phyloP scores from a whole-genome alignment of 2,888 invertebrate species.

The Rhodophaea formosa region DNA sequence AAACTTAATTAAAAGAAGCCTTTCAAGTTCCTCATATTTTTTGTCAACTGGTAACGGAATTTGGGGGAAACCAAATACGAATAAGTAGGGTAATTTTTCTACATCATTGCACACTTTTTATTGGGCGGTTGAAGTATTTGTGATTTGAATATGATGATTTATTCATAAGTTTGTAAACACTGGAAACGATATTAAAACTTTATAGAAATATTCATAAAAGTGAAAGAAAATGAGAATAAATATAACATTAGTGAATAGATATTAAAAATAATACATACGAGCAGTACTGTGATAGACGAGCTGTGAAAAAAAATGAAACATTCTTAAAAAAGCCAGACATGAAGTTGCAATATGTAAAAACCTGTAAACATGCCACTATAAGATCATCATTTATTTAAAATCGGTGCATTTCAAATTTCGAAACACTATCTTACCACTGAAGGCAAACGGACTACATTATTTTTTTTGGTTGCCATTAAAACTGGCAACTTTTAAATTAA shows the following conservation, averaged over 20 bases:
- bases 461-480: constrained; percentile 71
- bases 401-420: constrained; percentile 47
- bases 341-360: constrained; percentile 63
- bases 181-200: not conserved
- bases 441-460: constrained; percentile 74
- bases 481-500: constrained; percentile 34
- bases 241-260: not conserved
- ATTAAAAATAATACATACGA: constrained; percentile 17
- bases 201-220: not conserved
- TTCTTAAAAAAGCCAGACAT: constrained; percentile 47
- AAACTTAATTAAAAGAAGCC: not conserved
- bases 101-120: not conserved
- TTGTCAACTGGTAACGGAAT: not conserved
- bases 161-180: not conserved
- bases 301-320: constrained; percentile 29
- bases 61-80: not conserved
- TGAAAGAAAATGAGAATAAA: not conserved
- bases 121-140: not conserved
- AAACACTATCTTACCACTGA: constrained; percentile 69
- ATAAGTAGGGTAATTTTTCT: not conserved
- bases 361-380: constrained; percentile 73
- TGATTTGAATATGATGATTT: not conserved
- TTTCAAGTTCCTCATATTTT: constrained; percentile 2
- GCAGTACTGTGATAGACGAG: constrained; percentile 23
- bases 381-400: constrained; percentile 46